These are phyloP conservation scores for Brachyptera putata DNA, from an alignment of 2,888 invertebrate species.

Conservation along the genomic window DNA sequence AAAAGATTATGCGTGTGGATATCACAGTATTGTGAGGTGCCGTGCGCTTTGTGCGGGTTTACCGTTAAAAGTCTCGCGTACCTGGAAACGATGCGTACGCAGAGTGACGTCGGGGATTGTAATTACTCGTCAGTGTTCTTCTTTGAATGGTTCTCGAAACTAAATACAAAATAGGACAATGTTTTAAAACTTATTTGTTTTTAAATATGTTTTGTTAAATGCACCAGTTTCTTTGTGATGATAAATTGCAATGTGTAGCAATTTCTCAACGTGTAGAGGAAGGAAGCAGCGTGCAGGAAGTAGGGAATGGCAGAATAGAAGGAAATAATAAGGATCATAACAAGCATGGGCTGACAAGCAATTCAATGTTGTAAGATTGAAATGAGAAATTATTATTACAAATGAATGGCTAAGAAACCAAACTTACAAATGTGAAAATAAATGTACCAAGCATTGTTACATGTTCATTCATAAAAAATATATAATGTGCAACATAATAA, in stretches of 20 bases:
- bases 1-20: no score
- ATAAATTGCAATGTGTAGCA: no score
- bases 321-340: no score
- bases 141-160: conserved; percentile 49
- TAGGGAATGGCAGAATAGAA: no score
- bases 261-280: no score
- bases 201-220: no score
- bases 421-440: neutral
- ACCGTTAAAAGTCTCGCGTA: conserved; percentile 32
- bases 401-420: neutral
- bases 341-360: no score
- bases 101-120: conserved; percentile 47
- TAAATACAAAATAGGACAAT: conserved; percentile 40
- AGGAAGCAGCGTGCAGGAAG: no score
- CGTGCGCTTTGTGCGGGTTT: neutral
- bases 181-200: neutral
- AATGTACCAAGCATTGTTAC: neutral
- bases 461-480: neutral
- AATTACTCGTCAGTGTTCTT: conserved; percentile 46
- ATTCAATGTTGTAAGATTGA: no score
- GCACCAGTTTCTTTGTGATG: no score
- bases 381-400: neutral
- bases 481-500: no score
- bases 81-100: conserved; percentile 48
- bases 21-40: no score